These are phyloP conservation scores for Meta bourneti DNA, from an alignment of 2,888 invertebrate species.

Conservation along the genomic window DNA sequence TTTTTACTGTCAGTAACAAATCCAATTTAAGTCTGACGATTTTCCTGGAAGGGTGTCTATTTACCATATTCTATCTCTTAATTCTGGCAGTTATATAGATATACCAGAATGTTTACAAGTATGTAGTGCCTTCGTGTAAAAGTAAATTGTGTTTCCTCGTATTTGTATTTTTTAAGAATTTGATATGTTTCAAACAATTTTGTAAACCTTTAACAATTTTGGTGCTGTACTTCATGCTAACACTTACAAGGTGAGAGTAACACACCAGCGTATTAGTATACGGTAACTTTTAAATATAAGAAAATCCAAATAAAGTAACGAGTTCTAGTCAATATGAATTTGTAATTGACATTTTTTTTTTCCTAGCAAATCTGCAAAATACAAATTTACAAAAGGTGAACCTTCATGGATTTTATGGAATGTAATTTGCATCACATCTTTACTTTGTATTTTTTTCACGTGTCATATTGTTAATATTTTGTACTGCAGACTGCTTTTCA, in stretches of 20 bases:
- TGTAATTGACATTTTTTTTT: constrained; percentile 12
- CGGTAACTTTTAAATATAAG: background rate
- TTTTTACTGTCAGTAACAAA: constrained; percentile 32
- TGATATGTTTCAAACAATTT: constrained; percentile 39
- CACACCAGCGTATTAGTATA: background rate
- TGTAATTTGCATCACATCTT: constrained; percentile 59
- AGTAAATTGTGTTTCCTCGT: constrained; percentile 30
- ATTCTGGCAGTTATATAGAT: constrained; percentile 15
- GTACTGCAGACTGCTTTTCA: constrained; percentile 76
- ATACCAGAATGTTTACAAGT: constrained; percentile 49
- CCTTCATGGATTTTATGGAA: constrained; percentile 47
- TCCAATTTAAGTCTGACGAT: background rate
- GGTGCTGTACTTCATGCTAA: constrained; percentile 68
- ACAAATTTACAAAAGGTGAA: constrained; percentile 13
- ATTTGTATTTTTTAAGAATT: constrained; percentile 42
- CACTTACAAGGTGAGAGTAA: constrained; percentile 9
- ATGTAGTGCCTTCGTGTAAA: constrained; percentile 68
- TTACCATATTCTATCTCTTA: constrained; percentile 47
- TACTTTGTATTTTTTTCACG: constrained; percentile 61
- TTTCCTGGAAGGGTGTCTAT: constrained; percentile 48
- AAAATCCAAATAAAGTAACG: background rate
- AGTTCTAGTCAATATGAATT: constrained; percentile 37
- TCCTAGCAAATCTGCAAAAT: constrained; percentile 13
- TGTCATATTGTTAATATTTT: constrained; percentile 75
- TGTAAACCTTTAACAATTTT: constrained; percentile 39